These are phyloP conservation scores for Drosophila emarginata DNA, from an alignment of 2,888 invertebrate species.

Conservation along the genomic window DNA sequence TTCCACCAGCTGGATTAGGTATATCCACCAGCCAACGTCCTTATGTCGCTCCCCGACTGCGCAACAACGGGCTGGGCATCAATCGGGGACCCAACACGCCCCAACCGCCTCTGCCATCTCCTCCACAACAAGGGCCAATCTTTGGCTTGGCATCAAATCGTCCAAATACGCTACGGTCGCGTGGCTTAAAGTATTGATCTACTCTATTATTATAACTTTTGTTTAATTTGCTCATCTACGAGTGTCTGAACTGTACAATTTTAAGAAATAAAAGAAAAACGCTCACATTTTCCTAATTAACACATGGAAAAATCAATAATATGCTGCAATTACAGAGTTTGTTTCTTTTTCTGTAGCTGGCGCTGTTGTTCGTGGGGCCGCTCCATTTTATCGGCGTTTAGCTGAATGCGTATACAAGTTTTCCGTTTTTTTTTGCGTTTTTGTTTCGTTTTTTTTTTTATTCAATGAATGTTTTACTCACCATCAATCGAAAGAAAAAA, in stretches of 20 bases:
- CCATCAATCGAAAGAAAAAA: slow-evolving; percentile 65
- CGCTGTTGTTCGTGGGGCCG: neutral
- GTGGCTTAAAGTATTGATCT: slow-evolving; percentile 79
- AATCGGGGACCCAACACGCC: slow-evolving; percentile 52
- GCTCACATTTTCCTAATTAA: slow-evolving; percentile 13
- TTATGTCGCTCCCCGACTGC: slow-evolving; percentile 79
- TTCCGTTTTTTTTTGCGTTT: neutral
- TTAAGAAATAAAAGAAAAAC: slow-evolving; percentile 1
- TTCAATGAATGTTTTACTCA: slow-evolving; percentile 77
- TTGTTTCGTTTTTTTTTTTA: slow-evolving; percentile 23
- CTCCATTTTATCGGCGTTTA: neutral
- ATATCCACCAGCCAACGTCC: slow-evolving; percentile 80
- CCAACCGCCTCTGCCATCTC: slow-evolving; percentile 14
- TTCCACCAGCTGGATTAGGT: slow-evolving; percentile 22
- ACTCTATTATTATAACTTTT: slow-evolving; percentile 12
- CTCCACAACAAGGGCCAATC: slow-evolving; percentile 20
- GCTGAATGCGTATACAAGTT: neutral
- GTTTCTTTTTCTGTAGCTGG: neutral
- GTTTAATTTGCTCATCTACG: slow-evolving; percentile 15
- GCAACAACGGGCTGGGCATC: slow-evolving; percentile 71
- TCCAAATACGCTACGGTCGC: slow-evolving; percentile 74
- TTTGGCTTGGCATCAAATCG: slow-evolving; percentile 58
- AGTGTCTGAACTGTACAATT: slow-evolving; percentile 30
- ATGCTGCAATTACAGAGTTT: neutral
- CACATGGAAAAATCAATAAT: slow-evolving; percentile 43